Conservation (phyloP, 2,797 vertebrate genomes). For the Tokudaia tokunoshimensis region DNA sequence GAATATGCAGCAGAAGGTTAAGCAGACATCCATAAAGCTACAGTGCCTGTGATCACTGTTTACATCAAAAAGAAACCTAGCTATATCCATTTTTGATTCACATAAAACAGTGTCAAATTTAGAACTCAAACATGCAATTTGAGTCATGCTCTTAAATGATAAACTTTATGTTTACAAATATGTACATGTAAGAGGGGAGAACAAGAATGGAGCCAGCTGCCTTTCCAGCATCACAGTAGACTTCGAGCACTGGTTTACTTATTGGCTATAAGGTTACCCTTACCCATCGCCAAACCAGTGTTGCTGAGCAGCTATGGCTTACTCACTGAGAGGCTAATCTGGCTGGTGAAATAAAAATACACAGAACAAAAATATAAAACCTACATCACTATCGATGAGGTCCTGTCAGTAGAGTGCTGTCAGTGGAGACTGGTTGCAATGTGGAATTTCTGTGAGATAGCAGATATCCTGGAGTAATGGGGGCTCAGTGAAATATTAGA, state of each 20-base stretch:
- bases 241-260: background rate
- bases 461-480: background rate
- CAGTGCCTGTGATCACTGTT: background rate
- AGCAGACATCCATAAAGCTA: constrained; percentile 2
- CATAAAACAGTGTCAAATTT: constrained; percentile 12
- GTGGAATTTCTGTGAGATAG: background rate
- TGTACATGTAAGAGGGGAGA: background rate
- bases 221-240: background rate
- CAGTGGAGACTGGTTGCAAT: no score
- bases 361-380: background rate
- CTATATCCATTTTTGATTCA: background rate
- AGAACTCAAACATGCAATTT: constrained; percentile 26
- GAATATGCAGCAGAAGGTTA: constrained; percentile 6
- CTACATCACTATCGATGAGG: background rate
- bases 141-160: constrained; percentile 42
- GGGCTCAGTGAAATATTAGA: background rate
- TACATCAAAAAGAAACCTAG: constrained; percentile 20
- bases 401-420: background rate
- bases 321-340: background rate
- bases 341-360: background rate
- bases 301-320: background rate
- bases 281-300: background rate
- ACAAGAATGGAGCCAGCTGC: background rate
- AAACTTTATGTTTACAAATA: background rate
- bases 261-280: background rate